Evolutionary conservation across 64 coral and sea anemone genomes (phyloP), one percentile per base, ranked within the genome.

Genomic region (Pocillopora verrucosa): DNA sequence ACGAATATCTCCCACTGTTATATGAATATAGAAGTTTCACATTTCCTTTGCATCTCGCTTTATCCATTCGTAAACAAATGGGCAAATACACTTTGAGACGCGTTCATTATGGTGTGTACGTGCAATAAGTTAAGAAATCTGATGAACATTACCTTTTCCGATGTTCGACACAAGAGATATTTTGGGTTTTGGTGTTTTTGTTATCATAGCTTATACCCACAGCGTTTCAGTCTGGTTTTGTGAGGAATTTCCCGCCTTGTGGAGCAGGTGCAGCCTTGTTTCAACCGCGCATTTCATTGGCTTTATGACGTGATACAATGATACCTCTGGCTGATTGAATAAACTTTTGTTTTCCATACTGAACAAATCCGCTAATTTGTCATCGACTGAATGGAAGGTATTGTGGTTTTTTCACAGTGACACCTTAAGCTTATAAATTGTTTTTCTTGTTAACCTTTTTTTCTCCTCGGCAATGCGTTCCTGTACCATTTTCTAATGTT

Each of bases 311-410:
- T 70, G 20, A 20, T 10, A 30, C 67, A 70, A 10, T 56, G 38
- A 51, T 51, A 19, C 19, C 37, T 11, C 75, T 58, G 36, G 20
- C 36, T 56, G 58, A 34, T 62, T 81, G 59, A 63, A 62, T 81
- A 60, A 62, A 81, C 58, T 16, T 79, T 81, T 36, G 79, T 63
- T 81, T 59, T 36, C 11, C 79, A 6, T 70, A 16, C 59, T 63
- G 56, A 13, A 62, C 59, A 81, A 81, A 62, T 35, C 26, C 79
- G 59, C 59, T 81, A 81, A 81, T 81, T 81, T 81, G 79, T 16
- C 59, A 17, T 61, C 12, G 30, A 81, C 24, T 60, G 37, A 79
- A 60, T 22, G 22, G 11, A 59, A 22, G 9, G 2, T 79, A 58
- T 79, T 79, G 56, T 56, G 16, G 4, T 24, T 70, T 70, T 24